Percentiles rank a stretch among this genome's conserved stretches.
These are phyloP conservation scores for Dicyrtomina minuta DNA, from an alignment of 2,888 invertebrate genomes.

Conservation along the genomic window DNA sequence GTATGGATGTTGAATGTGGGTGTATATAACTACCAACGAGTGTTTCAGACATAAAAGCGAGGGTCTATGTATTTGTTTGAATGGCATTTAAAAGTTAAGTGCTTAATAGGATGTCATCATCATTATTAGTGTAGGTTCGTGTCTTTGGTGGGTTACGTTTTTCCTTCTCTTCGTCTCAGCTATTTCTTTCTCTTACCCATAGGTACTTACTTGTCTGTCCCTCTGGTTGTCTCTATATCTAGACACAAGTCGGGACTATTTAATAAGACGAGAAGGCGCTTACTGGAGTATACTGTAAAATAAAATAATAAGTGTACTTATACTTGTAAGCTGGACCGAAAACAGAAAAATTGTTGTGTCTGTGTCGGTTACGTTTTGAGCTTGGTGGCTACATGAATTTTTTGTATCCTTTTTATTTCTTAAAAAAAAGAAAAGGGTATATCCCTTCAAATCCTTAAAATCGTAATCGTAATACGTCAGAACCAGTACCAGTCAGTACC, in stretches of 20 bases:
- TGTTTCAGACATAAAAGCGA: too few relatives aligned
- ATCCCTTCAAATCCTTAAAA: not conserved
- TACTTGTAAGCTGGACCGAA: conserved; percentile 13
- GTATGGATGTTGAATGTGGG: too few relatives aligned
- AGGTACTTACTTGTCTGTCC: too few relatives aligned
- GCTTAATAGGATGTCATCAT: conserved; percentile 24
- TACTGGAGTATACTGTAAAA: conserved; percentile 1
- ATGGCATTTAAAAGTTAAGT: too few relatives aligned
- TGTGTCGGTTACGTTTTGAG: conserved; percentile 2
- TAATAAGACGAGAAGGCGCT: conserved; percentile 3
- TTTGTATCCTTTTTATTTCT: not conserved
- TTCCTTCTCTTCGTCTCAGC: not conserved
- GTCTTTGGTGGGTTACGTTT: conserved; percentile 14
- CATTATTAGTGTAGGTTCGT: not conserved
- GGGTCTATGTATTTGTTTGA: too few relatives aligned
- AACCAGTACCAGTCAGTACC: too few relatives aligned
- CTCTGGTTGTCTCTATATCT: too few relatives aligned
- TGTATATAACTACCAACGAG: too few relatives aligned
- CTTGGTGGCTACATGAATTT: not conserved
- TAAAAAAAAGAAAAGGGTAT: not conserved
- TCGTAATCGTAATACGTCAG: too few relatives aligned
- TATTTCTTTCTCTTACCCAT: not conserved
- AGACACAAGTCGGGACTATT: conserved; percentile 1
- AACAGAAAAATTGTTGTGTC: conserved; percentile 13
- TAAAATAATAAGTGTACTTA: conserved; percentile 20